phyloP scores from a whole-genome alignment of 92 coral and sea anemone genomes.

The Galaxea fascicularis region DNA sequence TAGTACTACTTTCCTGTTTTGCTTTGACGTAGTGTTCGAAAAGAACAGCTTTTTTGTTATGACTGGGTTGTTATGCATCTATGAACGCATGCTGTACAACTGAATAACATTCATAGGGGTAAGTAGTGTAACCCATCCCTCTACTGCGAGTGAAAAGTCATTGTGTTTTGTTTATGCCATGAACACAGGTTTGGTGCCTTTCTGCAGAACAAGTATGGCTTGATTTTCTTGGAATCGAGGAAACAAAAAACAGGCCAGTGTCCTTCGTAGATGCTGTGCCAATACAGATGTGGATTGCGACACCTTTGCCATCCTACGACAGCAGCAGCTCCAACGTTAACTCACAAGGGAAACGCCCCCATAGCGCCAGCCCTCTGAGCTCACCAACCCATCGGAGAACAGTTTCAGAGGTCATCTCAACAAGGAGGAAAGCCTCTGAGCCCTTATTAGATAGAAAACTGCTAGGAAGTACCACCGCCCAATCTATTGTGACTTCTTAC shows the following conservation, averaged over 20 bases:
- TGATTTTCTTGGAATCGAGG: slow-evolving; percentile 89
- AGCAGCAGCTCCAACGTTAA: background rate
- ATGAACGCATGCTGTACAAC: too few species aligned
- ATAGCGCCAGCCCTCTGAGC: slow-evolving; percentile 17
- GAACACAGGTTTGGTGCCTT: slow-evolving; percentile 88
- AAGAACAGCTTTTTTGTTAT: too few species aligned
- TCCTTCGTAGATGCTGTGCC: slow-evolving; percentile 95
- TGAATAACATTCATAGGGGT: too few species aligned
- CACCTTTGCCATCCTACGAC: slow-evolving; percentile 69
- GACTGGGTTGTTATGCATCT: too few species aligned
- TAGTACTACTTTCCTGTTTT: too few species aligned
- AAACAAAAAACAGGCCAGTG: slow-evolving; percentile 81
- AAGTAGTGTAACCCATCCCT: background rate
- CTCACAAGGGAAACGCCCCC: background rate
- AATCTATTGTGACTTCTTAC: slow-evolving; percentile 42
- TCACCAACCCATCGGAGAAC: slow-evolving; percentile 14
- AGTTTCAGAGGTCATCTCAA: slow-evolving; percentile 11
- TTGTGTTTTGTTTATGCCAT: background rate
- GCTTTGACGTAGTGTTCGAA: too few species aligned
- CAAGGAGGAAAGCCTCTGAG: slow-evolving; percentile 52
- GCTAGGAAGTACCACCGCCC: slow-evolving; percentile 42
- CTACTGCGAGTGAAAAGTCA: background rate
- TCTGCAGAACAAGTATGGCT: slow-evolving; percentile 91
- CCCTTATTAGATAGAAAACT: slow-evolving; percentile 35
- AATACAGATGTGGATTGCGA: slow-evolving; percentile 88